Evolutionary conservation across 1,140 invertebrate species (phyloP).

Genomic region (Cydia pomonella): DNA sequence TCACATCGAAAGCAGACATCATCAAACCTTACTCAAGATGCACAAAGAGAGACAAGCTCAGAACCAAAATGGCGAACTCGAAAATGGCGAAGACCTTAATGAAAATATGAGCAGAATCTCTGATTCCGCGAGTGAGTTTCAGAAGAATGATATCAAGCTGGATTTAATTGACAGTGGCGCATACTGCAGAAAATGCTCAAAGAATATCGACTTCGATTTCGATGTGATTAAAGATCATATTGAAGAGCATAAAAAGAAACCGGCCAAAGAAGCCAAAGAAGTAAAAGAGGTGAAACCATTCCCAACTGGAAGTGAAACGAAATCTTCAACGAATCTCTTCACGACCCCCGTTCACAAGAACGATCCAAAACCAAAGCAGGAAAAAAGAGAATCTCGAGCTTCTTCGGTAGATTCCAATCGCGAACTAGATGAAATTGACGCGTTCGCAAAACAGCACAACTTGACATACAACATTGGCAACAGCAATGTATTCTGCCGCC

Average conservation of each 20-base stretch:
- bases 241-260: slow-evolving; percentile 39
- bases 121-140: slow-evolving; percentile 36
- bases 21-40: slow-evolving; percentile 41
- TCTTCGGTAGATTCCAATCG: background rate
- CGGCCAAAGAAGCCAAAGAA: slow-evolving; percentile 27
- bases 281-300: slow-evolving; percentile 35
- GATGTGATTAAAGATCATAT: slow-evolving; percentile 44
- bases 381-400: background rate
- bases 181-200: slow-evolving; percentile 45
- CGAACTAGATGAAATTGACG: slow-evolving; percentile 21
- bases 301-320: background rate
- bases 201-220: slow-evolving; percentile 38
- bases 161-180: slow-evolving; percentile 42
- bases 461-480: background rate
- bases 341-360: background rate
- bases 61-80: background rate
- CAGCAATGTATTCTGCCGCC: slow-evolving; percentile 1
- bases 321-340: background rate
- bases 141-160: slow-evolving; percentile 44
- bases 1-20: slow-evolving; percentile 40
- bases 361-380: background rate
- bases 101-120: slow-evolving; percentile 35
- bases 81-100: slow-evolving; percentile 32
- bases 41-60: slow-evolving; percentile 40
- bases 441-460: slow-evolving; percentile 19